Conservation (phyloP, 1,140 invertebrate species). For the Tetramorium alpestre region DNA sequence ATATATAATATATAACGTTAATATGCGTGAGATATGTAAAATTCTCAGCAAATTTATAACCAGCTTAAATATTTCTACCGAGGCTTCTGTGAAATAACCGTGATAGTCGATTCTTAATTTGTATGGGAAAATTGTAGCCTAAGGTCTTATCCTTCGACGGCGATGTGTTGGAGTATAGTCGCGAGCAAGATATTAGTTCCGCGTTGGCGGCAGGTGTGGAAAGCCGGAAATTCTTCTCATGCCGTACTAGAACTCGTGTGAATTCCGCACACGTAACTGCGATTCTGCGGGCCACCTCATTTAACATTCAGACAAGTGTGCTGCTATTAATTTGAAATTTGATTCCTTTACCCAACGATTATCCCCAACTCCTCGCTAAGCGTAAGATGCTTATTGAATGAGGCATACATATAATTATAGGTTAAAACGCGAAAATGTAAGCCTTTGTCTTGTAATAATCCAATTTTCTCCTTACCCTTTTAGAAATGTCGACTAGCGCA, state of each 20-base stretch:
- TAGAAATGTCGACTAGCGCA: background rate
- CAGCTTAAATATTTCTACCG: background rate
- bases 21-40: slow-evolving; percentile 19
- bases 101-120: slow-evolving; percentile 25
- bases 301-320: slow-evolving; percentile 66
- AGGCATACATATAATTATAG: slow-evolving; percentile 18
- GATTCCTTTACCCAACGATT: slow-evolving; percentile 70
- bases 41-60: slow-evolving; percentile 15
- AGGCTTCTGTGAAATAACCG: background rate
- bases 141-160: slow-evolving; percentile 30
- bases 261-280: slow-evolving; percentile 65
- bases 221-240: slow-evolving; percentile 62
- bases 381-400: slow-evolving; percentile 32
- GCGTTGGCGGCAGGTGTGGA: slow-evolving; percentile 51
- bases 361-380: slow-evolving; percentile 35
- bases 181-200: slow-evolving; percentile 64
- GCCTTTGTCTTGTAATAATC: slow-evolving; percentile 24
- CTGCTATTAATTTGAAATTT: slow-evolving; percentile 73
- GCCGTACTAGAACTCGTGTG: slow-evolving; percentile 29
- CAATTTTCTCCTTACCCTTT: background rate
- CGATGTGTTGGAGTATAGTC: slow-evolving; percentile 19
- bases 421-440: slow-evolving; percentile 4
- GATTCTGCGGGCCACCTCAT: slow-evolving; percentile 66
- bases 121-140: slow-evolving; percentile 47
- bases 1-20: background rate